Evolutionary conservation across 2,113 vertebrate species (phyloP), one percentile per base, ranked within the genome.

Genomic region (Pseudonaja textilis): DNA sequence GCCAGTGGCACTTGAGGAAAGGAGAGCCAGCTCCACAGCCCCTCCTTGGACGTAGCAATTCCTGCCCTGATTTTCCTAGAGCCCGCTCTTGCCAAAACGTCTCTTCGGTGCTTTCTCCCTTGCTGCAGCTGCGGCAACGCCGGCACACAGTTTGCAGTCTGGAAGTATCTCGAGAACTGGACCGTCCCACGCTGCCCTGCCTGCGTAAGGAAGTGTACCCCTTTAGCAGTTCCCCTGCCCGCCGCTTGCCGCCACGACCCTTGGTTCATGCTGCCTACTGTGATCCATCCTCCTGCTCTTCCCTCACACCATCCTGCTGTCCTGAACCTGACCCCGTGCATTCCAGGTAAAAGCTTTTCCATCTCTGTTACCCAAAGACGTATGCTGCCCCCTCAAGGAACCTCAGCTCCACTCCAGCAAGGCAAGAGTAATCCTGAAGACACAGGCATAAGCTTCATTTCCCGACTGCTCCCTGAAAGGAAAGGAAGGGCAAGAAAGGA

Each of bases 201-300:
- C 98, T 99, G 34, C 98, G 98, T 45, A 99, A 99, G 96, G 98
- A 99, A 95, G 98, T 98, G 94, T 98, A 98, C 95, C 99, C 98
- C 3, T 96, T 96, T 42, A 95, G 95, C 93, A 96, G 97, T 61
- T 94, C 97, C 25, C 97, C 97, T 89, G 94, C 95, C 6, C 69
- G 95, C 69, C 74, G 93, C 4, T 94, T 95, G 22, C 96, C 97
- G 16, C 96, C 97, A 90, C 16, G 64, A n/a, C 10, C 92, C 20
- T 18, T 94, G 9, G 87, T 91, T 22, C 96, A 94, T 91, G 88
- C 92, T 18, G 91, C 94, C 81, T 94, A 94, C 1, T 87, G 34
- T 25, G 42, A 93, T 7, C 12, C 50, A 7, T 45, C 88, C 85
- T 97, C 87, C 93, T 96, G 64, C 95, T 94, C 95, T 96, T 96